Percentiles rank a stretch among this genome's conserved stretches.
These are phyloP conservation scores for Acanthopleura granulata DNA, from an alignment of 2,888 invertebrate species.

Conservation along the genomic window DNA sequence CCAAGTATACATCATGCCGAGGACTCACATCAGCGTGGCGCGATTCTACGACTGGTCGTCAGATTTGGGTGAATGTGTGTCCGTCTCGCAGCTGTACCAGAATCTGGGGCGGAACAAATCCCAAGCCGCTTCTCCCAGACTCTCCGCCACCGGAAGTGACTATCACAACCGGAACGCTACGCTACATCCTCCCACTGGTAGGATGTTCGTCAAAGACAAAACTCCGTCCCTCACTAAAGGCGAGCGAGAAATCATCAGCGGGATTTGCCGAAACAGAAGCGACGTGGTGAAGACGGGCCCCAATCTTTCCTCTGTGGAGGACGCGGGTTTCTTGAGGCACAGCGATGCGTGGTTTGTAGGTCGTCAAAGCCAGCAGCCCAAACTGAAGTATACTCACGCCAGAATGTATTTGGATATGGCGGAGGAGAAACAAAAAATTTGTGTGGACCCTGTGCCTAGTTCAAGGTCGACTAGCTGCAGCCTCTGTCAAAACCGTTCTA, in stretches of 20 bases:
- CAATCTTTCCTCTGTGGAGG: neutral
- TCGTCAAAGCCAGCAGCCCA: neutral
- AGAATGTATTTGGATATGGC: neutral
- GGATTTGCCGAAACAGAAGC: neutral
- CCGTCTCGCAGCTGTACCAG: slow-evolving; percentile 7
- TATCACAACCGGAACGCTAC: neutral
- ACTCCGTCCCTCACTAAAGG: slow-evolving; percentile 5
- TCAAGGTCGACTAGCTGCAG: neutral
- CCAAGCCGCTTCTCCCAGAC: neutral
- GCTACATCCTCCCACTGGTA: neutral
- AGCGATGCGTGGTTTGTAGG: slow-evolving; percentile 5
- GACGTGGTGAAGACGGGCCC: neutral
- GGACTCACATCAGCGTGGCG: slow-evolving; percentile 12
- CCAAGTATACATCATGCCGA: slow-evolving; percentile 1
- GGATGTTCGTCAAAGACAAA: slow-evolving; percentile 12
- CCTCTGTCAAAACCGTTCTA: neutral
- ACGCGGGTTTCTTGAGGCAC: neutral
- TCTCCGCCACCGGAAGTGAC: neutral
- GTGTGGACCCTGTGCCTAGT: neutral
- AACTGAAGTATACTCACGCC: slow-evolving; percentile 2
- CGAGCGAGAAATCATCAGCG: slow-evolving; percentile 7
- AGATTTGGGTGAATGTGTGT: slow-evolving; percentile 3
- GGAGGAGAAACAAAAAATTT: neutral
- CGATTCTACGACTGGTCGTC: slow-evolving; percentile 14
- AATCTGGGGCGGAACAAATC: neutral